phyloP scores from a whole-genome alignment of 2,113 vertebrate species.

The Recurvirostra avosetta region DNA sequence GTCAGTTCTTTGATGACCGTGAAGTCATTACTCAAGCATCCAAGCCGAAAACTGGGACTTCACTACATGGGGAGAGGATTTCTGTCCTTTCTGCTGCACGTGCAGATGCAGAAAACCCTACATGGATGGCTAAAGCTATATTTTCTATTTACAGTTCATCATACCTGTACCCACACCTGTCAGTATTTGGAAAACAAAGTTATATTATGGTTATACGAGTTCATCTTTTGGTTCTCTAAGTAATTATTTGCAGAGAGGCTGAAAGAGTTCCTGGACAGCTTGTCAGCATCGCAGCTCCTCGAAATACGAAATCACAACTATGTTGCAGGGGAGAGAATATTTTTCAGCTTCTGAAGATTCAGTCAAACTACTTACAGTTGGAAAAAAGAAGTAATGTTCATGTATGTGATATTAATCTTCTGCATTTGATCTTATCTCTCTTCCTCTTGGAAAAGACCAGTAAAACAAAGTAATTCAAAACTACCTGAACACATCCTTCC shows the following conservation, averaged over 20 bases:
- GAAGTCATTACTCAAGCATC: not conserved
- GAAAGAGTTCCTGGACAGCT: not conserved
- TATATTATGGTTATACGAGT: not conserved
- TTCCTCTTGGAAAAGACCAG: conserved; percentile 65
- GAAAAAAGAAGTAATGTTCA: not conserved
- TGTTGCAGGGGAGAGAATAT: not conserved
- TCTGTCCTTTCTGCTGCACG: not conserved
- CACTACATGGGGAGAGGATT: not conserved
- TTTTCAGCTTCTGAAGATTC: not conserved
- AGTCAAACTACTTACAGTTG: not conserved
- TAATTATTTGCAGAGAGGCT: not conserved
- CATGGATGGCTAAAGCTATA: rapidly evolving
- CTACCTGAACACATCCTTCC: conserved; percentile 78
- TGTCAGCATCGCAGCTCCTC: not conserved
- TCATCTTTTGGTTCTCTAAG: not conserved
- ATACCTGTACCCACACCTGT: not conserved
- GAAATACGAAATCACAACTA: not conserved
- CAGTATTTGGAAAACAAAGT: not conserved
- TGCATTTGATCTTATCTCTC: conserved; percentile 65
- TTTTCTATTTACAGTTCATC: not conserved
- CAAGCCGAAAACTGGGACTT: not conserved
- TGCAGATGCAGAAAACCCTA: not conserved
- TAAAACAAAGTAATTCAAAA: conserved; percentile 72
- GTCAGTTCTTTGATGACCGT: not conserved
- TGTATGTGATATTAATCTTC: not conserved